Evolutionary conservation across 2,888 invertebrate genomes (phyloP), one percentile per base, ranked within the genome.

Genomic region (Noctua janthina): DNA sequence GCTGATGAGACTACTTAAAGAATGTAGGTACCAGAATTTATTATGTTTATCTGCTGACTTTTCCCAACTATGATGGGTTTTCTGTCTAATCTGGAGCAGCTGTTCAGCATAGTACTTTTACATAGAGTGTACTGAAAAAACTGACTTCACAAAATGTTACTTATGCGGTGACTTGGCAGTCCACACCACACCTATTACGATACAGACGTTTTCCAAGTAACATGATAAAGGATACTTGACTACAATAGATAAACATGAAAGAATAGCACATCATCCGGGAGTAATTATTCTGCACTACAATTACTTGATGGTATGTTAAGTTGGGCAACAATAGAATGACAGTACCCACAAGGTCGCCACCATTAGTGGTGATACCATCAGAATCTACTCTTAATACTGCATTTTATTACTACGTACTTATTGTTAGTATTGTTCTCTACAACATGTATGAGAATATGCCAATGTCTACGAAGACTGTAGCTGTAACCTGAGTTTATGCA

Each of bases 241-340:
- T n/a, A 81, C 62, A 74, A 76, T 64, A 70, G 46, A 64, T 59
- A 54, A 56, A 78, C 43, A 82, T 56, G 59, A 78, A 86, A 84
- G 56, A 78, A 84, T 83, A 66, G 51, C 20, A 74, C 75, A 78
- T 71, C 78, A 87, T 81, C 87, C 81, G 81, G 84, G 74, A 81
- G 64, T 88, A 92, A 92, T 93, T 92, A 89, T 84, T 88, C 86
- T 80, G 78, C 83, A 84, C 67, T 81, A 87, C 89, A 92, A 94
- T 94, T 92, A 93, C 91, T 81, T 88, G 88, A 91, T 90, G 90
- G 88, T 92, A 92, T 92, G 92, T 90, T 90, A 92, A 93, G 93
- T 94, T 94, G 88, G 92, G 93, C 92, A 94, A 95, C 95, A 95
- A 95, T 95, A 91, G 95, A 94, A 94, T 94, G 90, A 92, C 92